Base-by-base conservation (phyloP, 2,113 vertebrate species). In the Dunckerocampus dactyliophorus region DNA sequence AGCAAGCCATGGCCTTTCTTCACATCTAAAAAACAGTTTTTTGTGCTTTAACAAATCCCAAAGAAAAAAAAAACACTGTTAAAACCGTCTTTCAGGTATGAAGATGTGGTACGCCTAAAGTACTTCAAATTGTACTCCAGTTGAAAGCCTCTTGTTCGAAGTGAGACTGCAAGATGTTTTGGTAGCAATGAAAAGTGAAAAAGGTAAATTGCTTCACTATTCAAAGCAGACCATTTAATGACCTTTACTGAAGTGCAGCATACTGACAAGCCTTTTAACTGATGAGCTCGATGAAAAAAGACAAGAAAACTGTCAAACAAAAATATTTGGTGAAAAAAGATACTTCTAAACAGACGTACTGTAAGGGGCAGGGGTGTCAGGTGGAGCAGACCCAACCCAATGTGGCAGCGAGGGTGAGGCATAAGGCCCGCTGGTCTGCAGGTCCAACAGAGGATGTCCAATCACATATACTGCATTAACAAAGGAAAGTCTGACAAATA, bases 211-310 rank as follows among this genome's bases (percentile, higher is more conserved):
- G 22, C 12, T 51, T 0, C 1, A n/a, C n/a, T 47, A 50, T 65
- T 74, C 19, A 73, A 55, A 77, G 17, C 8, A n/a, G 19, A 21
- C 13, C 1, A 47, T 54, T 63, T 51, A 45, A 24, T 49, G 48
- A 47, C 11, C n/a, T 53, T 54, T 20, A 60, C 34, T 47, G 1
- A 46, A 31, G 20, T 48, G 47, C 17, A 52, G 54, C 2, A 39
- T 24, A 48, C n/a, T 34, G 12, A 4, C 28, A 67, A 43, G 48
- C 24, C 20, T 24, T 47, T 67, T 63, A 31, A 43, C 3, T 43
- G 39, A 14, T 34, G 31, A 64, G 19, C 48, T 37, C 21, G 13
- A 60, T 4, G 13, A 28, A 14, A 4, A 10, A 24, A 39, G 59
- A 21, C 34, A 55, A 46, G 28, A 59, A 64, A 54, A 54, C 3